These are phyloP conservation scores for Axinella damicornis DNA, from an alignment of 37 sponge, comb jelly and placozoan species.

Conservation along the genomic window DNA sequence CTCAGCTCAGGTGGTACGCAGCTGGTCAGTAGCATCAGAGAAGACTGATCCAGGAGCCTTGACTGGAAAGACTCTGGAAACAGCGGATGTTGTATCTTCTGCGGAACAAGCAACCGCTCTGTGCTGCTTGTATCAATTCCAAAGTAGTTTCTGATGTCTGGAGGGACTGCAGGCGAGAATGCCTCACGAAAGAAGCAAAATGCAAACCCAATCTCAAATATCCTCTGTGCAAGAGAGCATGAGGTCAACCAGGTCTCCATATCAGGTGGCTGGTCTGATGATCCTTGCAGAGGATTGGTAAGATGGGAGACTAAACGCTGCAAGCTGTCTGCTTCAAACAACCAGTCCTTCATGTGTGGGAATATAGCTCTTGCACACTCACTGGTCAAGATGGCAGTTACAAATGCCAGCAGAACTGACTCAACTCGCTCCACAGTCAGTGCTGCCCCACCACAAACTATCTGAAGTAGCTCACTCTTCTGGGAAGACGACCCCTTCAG, in stretches of 20 bases:
- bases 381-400: constrained; percentile 11
- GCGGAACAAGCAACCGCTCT: constrained; percentile 40
- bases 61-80: constrained; percentile 44
- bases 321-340: neutral
- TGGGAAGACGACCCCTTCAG: constrained; percentile 45
- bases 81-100: constrained; percentile 37
- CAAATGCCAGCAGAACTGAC: constrained; percentile 1
- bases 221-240: constrained; percentile 7
- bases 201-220: constrained; percentile 34
- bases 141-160: neutral
- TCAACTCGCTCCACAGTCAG: constrained; percentile 20
- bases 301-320: constrained; percentile 7
- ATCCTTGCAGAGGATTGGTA: neutral
- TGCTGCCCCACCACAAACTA: neutral
- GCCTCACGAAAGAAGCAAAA: constrained; percentile 27
- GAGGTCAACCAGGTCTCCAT: constrained; percentile 38
- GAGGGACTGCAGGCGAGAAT: neutral
- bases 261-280: neutral
- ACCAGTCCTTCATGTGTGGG: constrained; percentile 23
- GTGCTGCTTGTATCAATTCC: constrained; percentile 16
- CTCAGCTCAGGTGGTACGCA: constrained; percentile 47
- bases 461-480: constrained; percentile 7
- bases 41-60: constrained; percentile 34
- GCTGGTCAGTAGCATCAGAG: constrained; percentile 48
- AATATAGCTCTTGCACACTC: neutral